Evolutionary conservation across 2,797 vertebrate genomes (phyloP).

Genomic region (Poecilia wingei): DNA sequence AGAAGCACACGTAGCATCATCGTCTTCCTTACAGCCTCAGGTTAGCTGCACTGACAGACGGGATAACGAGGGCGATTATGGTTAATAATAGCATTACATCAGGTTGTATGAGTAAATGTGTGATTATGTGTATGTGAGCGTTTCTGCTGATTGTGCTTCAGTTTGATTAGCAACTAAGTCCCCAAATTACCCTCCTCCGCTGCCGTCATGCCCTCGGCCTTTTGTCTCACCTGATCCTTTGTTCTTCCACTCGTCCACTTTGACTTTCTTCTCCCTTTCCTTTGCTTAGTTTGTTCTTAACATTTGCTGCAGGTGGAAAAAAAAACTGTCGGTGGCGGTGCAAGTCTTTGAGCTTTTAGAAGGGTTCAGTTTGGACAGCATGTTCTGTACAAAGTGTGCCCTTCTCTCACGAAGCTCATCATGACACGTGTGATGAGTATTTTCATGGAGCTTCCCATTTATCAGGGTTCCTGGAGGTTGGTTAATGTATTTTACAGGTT

Average conservation of each 20-base stretch:
- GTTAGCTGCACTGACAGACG: conserved; percentile 70
- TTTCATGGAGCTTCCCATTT: not conserved
- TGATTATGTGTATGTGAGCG: conserved; percentile 34
- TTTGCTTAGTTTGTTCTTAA: conserved; percentile 4
- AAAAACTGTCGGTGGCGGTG: conserved; percentile 48
- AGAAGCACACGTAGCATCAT: conserved; percentile 45
- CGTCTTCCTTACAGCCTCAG: conserved; percentile 58
- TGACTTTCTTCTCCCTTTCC: conserved; percentile 27
- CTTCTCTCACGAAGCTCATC: not conserved
- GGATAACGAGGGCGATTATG: conserved; percentile 73
- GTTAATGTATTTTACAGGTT: not conserved
- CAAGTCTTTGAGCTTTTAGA: conserved; percentile 33
- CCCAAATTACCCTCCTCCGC: conserved; percentile 45
- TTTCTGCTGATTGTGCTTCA: conserved; percentile 47
- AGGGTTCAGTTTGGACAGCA: conserved; percentile 25
- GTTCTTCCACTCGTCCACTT: conserved; percentile 38
- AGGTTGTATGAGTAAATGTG: conserved; percentile 42
- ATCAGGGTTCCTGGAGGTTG: not conserved
- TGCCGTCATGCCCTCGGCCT: conserved; percentile 13
- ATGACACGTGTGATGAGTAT: not conserved
- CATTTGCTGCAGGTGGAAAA: conserved; percentile 57
- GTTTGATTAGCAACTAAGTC: conserved; percentile 66
- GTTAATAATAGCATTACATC: conserved; percentile 71
- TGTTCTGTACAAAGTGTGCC: conserved; percentile 8
- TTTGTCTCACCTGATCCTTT: conserved; percentile 41